Base-by-base conservation (phyloP, 1,140 invertebrate species). In the Lanistes nyassanus region DNA sequence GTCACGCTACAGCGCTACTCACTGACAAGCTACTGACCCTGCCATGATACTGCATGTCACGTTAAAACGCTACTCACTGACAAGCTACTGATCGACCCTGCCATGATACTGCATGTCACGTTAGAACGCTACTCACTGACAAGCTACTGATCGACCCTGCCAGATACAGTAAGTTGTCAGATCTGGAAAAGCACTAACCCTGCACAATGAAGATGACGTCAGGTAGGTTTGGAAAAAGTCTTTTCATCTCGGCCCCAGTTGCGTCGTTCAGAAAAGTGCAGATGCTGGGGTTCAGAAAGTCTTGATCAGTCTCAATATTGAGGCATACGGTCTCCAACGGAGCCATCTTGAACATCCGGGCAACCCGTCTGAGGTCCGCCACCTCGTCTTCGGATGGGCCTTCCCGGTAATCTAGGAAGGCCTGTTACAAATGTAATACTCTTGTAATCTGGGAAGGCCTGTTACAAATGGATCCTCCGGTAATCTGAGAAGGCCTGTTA, bases 221-320 rank as follows among this genome's bases (percentile, higher is more conserved):
- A 4, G 79, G 60, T 55, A 86, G 68, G 60, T 87, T 86, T n/a
- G 87, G 79, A 58, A 83, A 87, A 7, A 87, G 51, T 26, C 84
- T 47, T 74, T 88, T 88, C 80, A 88, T 83, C 60, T 74, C 79
- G 21, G 83, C 78, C 39, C 82, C 87, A 0, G 83, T 85, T 62
- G 83, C 79, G 74, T 88, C 86, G 78, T 84, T 87, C 11, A 87
- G 80, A 70, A 79, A 88, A 6, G 87, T 87, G 1, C 87, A 85
- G 53, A 88, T 88, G 72, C 87, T 88, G 5, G 87, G 87, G 71
- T 88, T 88, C 21, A 88, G 76, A 65, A 87, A 86, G 13, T 88
- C 87, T 68, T 87, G 80, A 16, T 87, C 85, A 13, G 75, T 84
- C 13, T 80, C 13, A 31, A 82, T 71, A 60, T 88, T 88, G 37